Evolutionary conservation across 2,113 vertebrate genomes (phyloP).

Genomic region (Halichoerus grypus): DNA sequence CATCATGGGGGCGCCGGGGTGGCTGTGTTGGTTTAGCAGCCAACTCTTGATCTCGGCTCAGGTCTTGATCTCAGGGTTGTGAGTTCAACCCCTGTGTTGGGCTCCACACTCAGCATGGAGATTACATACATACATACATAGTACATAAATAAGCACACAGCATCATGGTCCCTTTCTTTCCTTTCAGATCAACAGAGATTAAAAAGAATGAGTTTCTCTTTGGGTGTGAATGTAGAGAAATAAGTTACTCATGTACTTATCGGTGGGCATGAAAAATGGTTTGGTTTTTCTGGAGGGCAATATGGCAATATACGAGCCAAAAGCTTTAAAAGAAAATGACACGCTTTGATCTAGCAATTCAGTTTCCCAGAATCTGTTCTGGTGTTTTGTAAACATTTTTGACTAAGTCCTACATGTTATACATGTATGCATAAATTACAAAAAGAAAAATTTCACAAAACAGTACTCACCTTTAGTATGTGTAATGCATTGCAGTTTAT

Average conservation of each 20-base stretch:
- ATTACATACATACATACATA: background rate
- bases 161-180: background rate
- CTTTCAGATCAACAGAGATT: background rate
- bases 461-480: background rate
- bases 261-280: background rate
- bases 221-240: background rate
- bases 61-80: background rate
- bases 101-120: background rate
- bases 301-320: background rate
- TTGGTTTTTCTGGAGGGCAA: background rate
- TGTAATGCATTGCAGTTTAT: background rate
- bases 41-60: background rate
- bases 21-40: background rate
- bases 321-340: background rate
- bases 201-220: background rate
- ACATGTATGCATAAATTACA: background rate
- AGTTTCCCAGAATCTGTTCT: background rate
- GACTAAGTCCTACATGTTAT: background rate
- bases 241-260: background rate
- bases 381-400: background rate
- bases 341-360: background rate
- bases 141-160: background rate
- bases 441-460: constrained; percentile 2
- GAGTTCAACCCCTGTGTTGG: background rate
- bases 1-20: background rate